These are phyloP conservation scores for Dimorphilus gyrociliatus DNA, from an alignment of 2,888 invertebrate genomes.

Conservation along the genomic window DNA sequence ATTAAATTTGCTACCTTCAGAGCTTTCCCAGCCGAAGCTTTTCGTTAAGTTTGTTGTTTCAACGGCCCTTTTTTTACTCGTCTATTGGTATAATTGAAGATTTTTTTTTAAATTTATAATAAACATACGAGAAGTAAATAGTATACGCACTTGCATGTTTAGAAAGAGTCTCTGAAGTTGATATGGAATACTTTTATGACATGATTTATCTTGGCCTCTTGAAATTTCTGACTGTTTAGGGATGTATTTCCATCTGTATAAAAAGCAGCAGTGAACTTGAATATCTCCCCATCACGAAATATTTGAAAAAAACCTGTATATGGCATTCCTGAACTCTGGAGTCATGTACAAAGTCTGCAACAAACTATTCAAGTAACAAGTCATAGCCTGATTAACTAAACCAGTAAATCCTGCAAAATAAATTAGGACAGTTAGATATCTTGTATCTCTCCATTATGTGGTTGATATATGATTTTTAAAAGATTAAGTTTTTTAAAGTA, in stretches of 20 bases:
- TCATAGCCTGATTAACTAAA: constrained; percentile 76
- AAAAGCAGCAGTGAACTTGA: too few relatives aligned
- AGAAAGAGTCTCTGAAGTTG: constrained; percentile 70
- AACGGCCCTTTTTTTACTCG: constrained; percentile 57
- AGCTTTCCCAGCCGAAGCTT: constrained; percentile 77
- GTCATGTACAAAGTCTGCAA: constrained; percentile 77
- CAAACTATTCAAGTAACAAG: constrained; percentile 73
- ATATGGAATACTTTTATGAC: constrained; percentile 64
- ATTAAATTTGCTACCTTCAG: constrained; percentile 43
- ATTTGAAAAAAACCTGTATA: constrained; percentile 44
- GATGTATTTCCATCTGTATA: too few relatives aligned
- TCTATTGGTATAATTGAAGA: too few relatives aligned
- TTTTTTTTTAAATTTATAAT: too few relatives aligned
- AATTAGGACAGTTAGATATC: too few relatives aligned
- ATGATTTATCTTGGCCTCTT: too few relatives aligned
- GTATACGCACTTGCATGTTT: constrained; percentile 47
- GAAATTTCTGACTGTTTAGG: too few relatives aligned
- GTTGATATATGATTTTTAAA: too few relatives aligned
- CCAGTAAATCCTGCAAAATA: constrained; percentile 50
- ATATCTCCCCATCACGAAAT: too few relatives aligned
- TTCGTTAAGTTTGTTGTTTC: constrained; percentile 71
- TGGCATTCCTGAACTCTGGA: constrained; percentile 71
- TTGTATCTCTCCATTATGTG: too few relatives aligned
- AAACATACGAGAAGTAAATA: constrained; percentile 1
- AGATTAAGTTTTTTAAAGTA: too few relatives aligned